These are phyloP conservation scores for Heterodera schachtii DNA, from an alignment of 1,140 invertebrate genomes.

Conservation along the genomic window DNA sequence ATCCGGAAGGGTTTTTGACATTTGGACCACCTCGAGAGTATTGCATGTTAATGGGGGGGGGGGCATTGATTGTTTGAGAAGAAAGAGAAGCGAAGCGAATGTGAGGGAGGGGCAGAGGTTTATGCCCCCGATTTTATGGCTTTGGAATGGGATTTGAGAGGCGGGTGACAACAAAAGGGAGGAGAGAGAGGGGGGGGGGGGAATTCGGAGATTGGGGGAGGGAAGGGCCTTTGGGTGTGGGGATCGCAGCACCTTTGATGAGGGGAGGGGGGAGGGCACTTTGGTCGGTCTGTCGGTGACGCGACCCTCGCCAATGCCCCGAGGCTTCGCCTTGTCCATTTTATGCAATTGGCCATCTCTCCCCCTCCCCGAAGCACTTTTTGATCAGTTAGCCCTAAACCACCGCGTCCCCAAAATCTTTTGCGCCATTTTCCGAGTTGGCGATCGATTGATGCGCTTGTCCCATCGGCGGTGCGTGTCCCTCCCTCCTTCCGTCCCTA, in stretches of 20 bases:
- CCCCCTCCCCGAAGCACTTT: too few relatives aligned
- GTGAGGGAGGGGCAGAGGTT: background rate
- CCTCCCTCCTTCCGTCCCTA: background rate
- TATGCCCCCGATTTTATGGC: slow-evolving; percentile 15
- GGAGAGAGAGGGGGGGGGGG: background rate
- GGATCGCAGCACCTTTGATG: background rate
- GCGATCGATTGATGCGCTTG: background rate
- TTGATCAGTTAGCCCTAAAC: too few relatives aligned
- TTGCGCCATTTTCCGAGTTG: too few relatives aligned
- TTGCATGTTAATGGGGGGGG: background rate
- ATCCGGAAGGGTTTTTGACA: too few relatives aligned
- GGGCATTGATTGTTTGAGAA: slow-evolving; percentile 9
- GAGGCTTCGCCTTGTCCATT: too few relatives aligned
- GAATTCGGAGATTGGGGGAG: background rate
- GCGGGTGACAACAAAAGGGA: background rate
- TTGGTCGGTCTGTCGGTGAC: too few relatives aligned
- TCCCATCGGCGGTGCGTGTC: background rate
- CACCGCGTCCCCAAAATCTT: too few relatives aligned
- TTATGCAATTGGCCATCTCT: too few relatives aligned
- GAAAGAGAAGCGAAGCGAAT: slow-evolving; percentile 2
- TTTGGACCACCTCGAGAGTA: background rate
- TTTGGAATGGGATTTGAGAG: background rate
- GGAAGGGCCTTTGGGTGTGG: background rate
- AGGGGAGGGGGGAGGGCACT: background rate
- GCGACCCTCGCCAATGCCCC: too few relatives aligned